These are phyloP conservation scores for Cerastis rubricosa DNA, from an alignment of 2,888 invertebrate genomes.

Conservation along the genomic window DNA sequence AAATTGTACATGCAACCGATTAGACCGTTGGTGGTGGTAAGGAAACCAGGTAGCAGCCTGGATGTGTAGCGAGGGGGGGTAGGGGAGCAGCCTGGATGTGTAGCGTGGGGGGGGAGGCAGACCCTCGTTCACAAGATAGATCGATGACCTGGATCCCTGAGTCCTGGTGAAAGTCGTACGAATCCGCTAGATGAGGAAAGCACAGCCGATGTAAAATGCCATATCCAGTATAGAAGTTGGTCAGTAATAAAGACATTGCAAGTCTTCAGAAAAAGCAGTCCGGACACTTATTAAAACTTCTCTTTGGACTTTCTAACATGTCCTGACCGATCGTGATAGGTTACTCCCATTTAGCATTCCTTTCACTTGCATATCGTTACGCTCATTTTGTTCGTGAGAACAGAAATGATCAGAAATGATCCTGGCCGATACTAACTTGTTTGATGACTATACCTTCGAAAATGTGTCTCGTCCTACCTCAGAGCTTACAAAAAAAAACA, in stretches of 20 bases:
- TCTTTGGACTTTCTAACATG: slow-evolving; percentile 49
- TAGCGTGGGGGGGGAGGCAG: neutral
- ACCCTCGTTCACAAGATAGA: neutral
- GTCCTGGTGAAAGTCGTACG: neutral
- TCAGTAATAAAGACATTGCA: neutral
- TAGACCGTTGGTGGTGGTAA: neutral
- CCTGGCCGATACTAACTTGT: neutral
- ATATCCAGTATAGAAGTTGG: neutral
- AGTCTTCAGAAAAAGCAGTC: neutral
- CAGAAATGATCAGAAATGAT: neutral
- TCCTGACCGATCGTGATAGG: slow-evolving; percentile 65
- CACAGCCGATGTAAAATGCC: neutral
- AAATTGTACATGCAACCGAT: neutral
- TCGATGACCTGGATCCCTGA: neutral
- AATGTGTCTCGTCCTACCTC: neutral
- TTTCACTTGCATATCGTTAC: slow-evolving; percentile 63
- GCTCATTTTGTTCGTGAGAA: slow-evolving; percentile 30
- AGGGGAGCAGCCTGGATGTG: neutral
- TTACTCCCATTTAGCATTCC: slow-evolving; percentile 53
- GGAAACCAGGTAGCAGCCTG: neutral
- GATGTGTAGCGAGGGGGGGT: neutral
- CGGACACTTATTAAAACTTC: slow-evolving; percentile 1
- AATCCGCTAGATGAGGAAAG: neutral
- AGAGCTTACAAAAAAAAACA: too few relatives aligned
- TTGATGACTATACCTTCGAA: neutral